Percentiles rank a stretch among this genome's conserved stretches.
Evolutionary conservation across 2,113 vertebrate genomes (phyloP).

Genomic region (Falco punctatus): DNA sequence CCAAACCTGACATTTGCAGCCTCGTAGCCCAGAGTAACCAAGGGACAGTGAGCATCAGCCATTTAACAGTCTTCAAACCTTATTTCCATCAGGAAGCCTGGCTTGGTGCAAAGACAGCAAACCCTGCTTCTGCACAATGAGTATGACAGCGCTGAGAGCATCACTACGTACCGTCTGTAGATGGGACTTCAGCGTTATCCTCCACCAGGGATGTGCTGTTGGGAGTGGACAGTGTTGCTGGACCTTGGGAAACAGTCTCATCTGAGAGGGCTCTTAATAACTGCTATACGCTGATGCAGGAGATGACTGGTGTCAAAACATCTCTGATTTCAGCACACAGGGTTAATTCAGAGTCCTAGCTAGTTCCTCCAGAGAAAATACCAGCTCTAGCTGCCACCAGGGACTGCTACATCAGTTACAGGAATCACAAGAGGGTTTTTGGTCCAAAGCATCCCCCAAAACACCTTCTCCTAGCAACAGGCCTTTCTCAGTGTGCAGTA

Average conservation of each 20-base stretch:
- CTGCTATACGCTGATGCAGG: not conserved
- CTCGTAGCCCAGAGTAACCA: not conserved
- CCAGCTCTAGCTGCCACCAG: not conserved
- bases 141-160: fast-evolving
- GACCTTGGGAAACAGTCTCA: not conserved
- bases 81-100: not conserved
- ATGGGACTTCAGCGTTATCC: fast-evolving
- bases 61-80: not conserved
- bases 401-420: not conserved
- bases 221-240: fast-evolving
- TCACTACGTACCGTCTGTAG: fast-evolving
- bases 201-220: not conserved
- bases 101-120: not conserved
- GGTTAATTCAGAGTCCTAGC: not conserved
- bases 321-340: not conserved
- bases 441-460: not conserved
- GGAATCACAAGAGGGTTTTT: not conserved
- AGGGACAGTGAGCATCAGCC: not conserved
- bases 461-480: not conserved
- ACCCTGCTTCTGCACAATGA: not conserved
- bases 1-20: not conserved
- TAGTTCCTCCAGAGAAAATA: not conserved
- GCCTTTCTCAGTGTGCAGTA: not conserved
- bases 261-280: not conserved
- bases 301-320: not conserved